Base-by-base conservation (phyloP, 2,888 invertebrate genomes). In the Flexamia atlantica region DNA sequence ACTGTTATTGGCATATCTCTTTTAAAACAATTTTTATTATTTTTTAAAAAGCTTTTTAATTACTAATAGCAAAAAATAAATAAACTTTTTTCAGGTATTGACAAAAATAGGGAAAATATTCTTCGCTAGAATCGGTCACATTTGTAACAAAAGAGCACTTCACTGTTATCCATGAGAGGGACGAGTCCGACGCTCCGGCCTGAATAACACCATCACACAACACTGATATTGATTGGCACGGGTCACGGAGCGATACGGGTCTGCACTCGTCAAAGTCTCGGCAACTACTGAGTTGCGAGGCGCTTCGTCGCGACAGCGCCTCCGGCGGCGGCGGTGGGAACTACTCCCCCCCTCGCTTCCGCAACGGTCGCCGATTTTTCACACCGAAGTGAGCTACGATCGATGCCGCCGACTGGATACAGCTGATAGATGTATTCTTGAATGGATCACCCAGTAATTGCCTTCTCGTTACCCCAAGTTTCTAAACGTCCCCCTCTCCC, bases 341-440 rank as follows among this genome's bases (percentile, higher is more conserved):
- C 79, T 76, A 46, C 85, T 85, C 87, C 85, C 64, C 86, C 74
- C 82, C 81, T 83, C 85, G 76, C 79, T 81, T 85, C 83, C 74
- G 84, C 85, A 82, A 83, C 76, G 85, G 74, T 85, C 84, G 53
- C 85, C 86, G 86, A 86, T 87, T 86, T 86, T 87, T 87, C 86
- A 86, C 86, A 85, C 85, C 84, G 83, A 86, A 86, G 86, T 84
- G 85, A 83, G 82, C 83, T 64, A 42, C 82, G 82, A 83, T 83
- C 82, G 74, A 83, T 83, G 70, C 36, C 46, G 57, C 60, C 74
- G 72, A 83, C 74, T 83, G 82, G 40, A 79, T 79, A 53, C 76
- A 57, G 53, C 79, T 79, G 79, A 79, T 79, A 79, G 79, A 79
- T 79, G 79, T 79, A 79, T 79, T 79, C 79, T 57, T 53, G 79